Evolutionary conservation across 2,888 invertebrate species (phyloP).

Genomic region (Trissonchulus sp.): DNA sequence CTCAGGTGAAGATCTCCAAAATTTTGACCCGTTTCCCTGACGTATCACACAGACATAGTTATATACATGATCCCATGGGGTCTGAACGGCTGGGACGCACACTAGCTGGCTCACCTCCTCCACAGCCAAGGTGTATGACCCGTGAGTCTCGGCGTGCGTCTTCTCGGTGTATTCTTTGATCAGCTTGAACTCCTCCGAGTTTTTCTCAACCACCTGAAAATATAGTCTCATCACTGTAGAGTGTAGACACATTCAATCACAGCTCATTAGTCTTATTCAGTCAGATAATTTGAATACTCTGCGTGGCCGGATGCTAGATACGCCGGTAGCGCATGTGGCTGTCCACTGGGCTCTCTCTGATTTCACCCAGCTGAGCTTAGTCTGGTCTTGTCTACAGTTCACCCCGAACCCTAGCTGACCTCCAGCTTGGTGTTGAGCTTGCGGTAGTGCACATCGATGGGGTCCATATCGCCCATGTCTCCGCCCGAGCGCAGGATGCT

Average conservation of each 20-base stretch:
- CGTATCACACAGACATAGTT: neutral
- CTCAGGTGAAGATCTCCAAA: no score
- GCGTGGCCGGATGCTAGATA: no score
- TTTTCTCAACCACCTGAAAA: constrained; percentile 61
- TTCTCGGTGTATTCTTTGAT: constrained; percentile 74
- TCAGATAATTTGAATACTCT: no score
- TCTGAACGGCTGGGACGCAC: constrained; percentile 33
- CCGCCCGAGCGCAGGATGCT: constrained; percentile 65
- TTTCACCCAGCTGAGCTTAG: no score
- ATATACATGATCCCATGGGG: neutral
- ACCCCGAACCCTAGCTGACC: no score
- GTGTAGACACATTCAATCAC: neutral
- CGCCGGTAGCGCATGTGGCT: no score
- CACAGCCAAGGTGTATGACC: constrained; percentile 66
- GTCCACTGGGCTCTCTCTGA: no score
- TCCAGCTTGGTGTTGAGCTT: constrained; percentile 76
- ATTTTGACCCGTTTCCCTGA: neutral
- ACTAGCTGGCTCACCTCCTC: no score
- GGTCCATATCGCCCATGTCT: constrained; percentile 59
- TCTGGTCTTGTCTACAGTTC: no score
- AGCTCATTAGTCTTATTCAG: no score
- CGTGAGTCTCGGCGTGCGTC: constrained; percentile 86
- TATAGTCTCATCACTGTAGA: neutral
- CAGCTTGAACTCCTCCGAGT: constrained; percentile 65
- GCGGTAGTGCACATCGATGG: constrained; percentile 76